A percentile compares a stretch with the other conserved stretches of the same genome.
Evolutionary conservation across 2,113 vertebrate species (phyloP).

Genomic region (Myrmophylax atrothorax): DNA sequence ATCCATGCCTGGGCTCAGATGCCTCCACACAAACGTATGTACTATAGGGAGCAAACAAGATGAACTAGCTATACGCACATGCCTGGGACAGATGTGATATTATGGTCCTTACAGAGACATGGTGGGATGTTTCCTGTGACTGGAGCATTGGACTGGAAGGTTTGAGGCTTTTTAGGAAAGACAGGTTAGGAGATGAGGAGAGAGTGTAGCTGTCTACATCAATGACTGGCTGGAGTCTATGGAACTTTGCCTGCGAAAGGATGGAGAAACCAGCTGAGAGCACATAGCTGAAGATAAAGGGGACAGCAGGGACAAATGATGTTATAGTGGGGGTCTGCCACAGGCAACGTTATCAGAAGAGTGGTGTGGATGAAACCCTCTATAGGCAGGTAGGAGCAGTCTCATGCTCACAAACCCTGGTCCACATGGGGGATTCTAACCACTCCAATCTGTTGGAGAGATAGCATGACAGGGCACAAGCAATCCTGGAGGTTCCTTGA

Average conservation of each 20-base stretch:
- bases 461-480: not conserved
- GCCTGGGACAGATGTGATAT: not conserved
- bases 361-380: not conserved
- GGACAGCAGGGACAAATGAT: too few relatives aligned
- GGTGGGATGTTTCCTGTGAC: not conserved
- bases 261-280: too few relatives aligned
- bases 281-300: not conserved
- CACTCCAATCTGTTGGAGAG: not conserved
- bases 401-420: accelerated
- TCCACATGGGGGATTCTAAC: too few relatives aligned
- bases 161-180: not conserved
- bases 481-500: not conserved
- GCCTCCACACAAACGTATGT: accelerated
- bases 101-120: not conserved
- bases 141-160: not conserved
- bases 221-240: not conserved
- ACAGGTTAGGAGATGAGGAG: not conserved
- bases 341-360: not conserved
- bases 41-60: not conserved
- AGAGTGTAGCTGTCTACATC: accelerated
- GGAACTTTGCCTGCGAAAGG: not conserved
- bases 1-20: accelerated
- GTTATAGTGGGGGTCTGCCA: not conserved
- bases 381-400: not conserved
- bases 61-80: accelerated